Base-by-base conservation (phyloP, 1,140 invertebrate species). In the Drosophila watanabei region DNA sequence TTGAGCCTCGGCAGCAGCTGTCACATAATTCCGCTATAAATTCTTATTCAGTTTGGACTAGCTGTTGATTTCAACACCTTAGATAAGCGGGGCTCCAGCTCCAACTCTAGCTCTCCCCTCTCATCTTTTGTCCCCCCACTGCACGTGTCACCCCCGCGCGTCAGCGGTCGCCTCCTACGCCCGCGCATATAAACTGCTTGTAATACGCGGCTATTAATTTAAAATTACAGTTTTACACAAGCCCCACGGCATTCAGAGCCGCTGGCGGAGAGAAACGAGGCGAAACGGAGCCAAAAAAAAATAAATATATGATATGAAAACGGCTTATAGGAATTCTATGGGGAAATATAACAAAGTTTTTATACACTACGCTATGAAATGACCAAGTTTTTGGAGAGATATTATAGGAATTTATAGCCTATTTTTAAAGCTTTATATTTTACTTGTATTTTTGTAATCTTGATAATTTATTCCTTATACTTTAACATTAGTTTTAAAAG, bases 21-120 rank as follows among this genome's bases (percentile, higher is more conserved):
- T 90, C 86, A 89, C 86, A 90, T 90, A 90, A 90, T 90, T 90
- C 86, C 86, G 87, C 86, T 91, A 90, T 90, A 90, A 90, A 90
- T 90, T 90, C 86, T 90, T 91, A 86, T 90, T 82, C 86, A 90
- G 87, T 90, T 90, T 86, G 87, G 86, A 91, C 86, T 91, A 90
- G 86, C 86, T 90, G 86, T 90, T 90, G 86, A 90, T 90, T 90
- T 90, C 86, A 90, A 90, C 86, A 90, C 87, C 86, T 90, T 73
- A 88, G 77, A 79, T 79, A 79, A 79, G 80, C 68, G 77, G 13
- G 66, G 41, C 52, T 5, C 54, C 28, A 14, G 35, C n/a, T 48
- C 20, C 45, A 32, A n/a, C 59, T 33, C 46, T 14, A 39, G 24
- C 37, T 49, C 39, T 11, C 28, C 54, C 63, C 24, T 16, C 54